Evolutionary conservation across 2,113 vertebrate species (phyloP).

Genomic region (Asarcornis scutulata): DNA sequence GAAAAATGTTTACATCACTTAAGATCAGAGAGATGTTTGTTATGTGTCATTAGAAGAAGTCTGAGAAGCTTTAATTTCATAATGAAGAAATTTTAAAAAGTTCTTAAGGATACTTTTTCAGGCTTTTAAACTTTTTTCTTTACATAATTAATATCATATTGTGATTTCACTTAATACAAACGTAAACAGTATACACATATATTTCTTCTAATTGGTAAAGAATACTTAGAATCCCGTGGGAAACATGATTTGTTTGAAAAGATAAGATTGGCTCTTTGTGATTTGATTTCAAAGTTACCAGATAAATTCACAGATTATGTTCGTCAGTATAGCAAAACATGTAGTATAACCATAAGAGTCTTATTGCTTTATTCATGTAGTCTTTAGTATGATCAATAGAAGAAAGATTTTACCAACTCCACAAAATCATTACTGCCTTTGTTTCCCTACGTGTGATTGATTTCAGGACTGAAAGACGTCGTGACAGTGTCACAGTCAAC

Average conservation of each 20-base stretch:
- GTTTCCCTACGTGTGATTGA: neutral
- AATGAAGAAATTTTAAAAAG: neutral
- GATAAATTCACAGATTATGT: neutral
- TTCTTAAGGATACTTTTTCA: neutral
- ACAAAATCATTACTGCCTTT: neutral
- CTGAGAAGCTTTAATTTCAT: neutral
- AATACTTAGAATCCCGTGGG: neutral
- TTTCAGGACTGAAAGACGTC: neutral
- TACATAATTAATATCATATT: neutral
- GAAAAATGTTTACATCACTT: neutral
- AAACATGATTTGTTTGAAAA: neutral
- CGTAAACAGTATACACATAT: fast-evolving
- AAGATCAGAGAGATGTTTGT: neutral
- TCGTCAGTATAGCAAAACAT: neutral
- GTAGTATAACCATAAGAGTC: neutral
- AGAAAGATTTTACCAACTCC: neutral
- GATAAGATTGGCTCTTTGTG: neutral
- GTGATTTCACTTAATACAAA: neutral
- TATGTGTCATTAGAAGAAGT: neutral
- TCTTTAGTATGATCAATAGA: neutral
- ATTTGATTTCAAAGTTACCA: neutral
- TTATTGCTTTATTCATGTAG: neutral
- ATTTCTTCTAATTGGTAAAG: neutral
- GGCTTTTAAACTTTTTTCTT: neutral
- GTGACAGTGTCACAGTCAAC: neutral